Evolutionary conservation across 2,113 vertebrate genomes (phyloP).

Genomic region (Eira barbara): DNA sequence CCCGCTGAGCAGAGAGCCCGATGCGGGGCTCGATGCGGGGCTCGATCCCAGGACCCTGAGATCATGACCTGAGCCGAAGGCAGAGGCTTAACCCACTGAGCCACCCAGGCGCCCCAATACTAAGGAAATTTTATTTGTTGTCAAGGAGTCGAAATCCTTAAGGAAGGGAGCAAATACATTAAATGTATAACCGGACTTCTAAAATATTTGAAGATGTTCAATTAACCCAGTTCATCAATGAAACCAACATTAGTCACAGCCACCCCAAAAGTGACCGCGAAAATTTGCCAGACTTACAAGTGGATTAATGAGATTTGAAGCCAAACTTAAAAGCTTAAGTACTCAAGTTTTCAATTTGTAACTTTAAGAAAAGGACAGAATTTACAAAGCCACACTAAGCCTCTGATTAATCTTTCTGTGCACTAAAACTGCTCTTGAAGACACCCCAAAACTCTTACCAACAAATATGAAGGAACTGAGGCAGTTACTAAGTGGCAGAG

Average conservation of each 20-base stretch:
- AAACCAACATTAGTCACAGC: not conserved
- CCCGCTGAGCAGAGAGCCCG: no score
- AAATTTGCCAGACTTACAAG: not conserved
- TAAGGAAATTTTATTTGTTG: not conserved
- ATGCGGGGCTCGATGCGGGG: no score
- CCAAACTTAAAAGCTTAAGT: not conserved
- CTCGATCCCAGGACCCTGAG: no score
- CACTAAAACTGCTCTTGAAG: not conserved
- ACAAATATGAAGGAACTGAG: not conserved
- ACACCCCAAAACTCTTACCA: not conserved
- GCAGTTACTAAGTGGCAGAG: not conserved
- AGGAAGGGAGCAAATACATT: not conserved
- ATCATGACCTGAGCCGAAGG: no score
- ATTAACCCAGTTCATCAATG: not conserved
- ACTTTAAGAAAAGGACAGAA: not conserved
- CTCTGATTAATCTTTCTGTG: not conserved
- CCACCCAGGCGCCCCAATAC: no score
- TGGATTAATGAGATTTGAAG: not conserved
- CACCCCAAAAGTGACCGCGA: not conserved
- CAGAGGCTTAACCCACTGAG: no score
- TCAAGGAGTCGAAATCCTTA: not conserved
- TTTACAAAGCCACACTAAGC: not conserved
- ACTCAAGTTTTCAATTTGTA: not conserved
- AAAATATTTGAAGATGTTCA: constrained; percentile 33
- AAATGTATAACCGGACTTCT: not conserved